phyloP scores from a whole-genome alignment of 2,888 invertebrate species.

The Cantharis rustica region DNA sequence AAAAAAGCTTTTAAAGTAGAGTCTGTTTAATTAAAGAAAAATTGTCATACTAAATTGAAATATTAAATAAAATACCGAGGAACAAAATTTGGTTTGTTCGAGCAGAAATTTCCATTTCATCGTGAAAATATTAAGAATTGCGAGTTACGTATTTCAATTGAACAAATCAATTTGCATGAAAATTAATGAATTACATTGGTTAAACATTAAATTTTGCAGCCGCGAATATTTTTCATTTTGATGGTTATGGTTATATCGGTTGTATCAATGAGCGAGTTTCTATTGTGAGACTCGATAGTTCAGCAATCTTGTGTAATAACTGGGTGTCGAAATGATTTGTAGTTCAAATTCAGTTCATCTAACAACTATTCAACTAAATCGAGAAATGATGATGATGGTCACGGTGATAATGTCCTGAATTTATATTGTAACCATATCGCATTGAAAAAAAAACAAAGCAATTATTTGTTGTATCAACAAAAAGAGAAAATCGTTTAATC shows the following conservation, averaged over 20 bases:
- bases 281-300: slow-evolving; percentile 15
- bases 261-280: slow-evolving; percentile 9
- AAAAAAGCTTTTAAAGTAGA: neutral
- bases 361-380: neutral
- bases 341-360: slow-evolving; percentile 20
- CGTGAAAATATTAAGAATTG: neutral
- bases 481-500: neutral
- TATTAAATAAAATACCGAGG: neutral
- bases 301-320: slow-evolving; percentile 38
- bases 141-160: neutral
- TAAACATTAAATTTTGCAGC: slow-evolving; percentile 6
- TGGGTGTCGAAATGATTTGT: slow-evolving; percentile 51
- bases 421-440: neutral
- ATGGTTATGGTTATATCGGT: neutral
- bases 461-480: neutral
- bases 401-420: neutral
- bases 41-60: neutral
- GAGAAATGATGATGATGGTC: neutral
- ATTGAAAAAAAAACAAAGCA: neutral
- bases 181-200: slow-evolving; percentile 7
- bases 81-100: neutral
- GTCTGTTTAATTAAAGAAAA: neutral
- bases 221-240: slow-evolving; percentile 9
- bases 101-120: neutral
- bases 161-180: slow-evolving; percentile 9